Base-by-base conservation (phyloP, 2,797 vertebrate genomes). In the Heliangelus exortis region DNA sequence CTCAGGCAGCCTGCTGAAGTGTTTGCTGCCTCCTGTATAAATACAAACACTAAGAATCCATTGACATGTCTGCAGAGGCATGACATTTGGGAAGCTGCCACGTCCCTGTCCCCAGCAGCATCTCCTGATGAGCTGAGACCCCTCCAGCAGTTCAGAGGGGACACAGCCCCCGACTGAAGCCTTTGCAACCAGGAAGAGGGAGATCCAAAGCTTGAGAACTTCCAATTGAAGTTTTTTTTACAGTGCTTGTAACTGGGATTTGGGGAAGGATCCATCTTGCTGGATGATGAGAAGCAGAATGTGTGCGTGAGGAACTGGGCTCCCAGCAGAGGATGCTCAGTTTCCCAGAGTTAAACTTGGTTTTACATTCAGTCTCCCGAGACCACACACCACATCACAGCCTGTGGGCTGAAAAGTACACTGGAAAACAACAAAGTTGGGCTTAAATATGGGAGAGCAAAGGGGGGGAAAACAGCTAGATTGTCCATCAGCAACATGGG, bases 331-430 rank as follows among this genome's bases (percentile, higher is more conserved):
- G 87, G 9, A 89, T 4, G 61, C 26, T 65, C 3, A 3, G 50
- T 51, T 89, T 81, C 15, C 75, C n/a, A n/a, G 84, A 75, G 69
- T 58, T 3, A 51, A 45, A 41, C 57, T 83, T 51, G 20, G 50
- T 57, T 88, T 74, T 90, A 96, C 93, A 90, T 96, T 95, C 96
- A 87, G 73, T 91, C 89, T 96, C 88, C 80, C 3, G 7, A 84
- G 73, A 72, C 26, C 87, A 73, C 82, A 75, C 80, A 57, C 15
- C 75, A 68, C 75, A 47, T 34, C 76, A 26, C 20, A 93, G 97
- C 83, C 90, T 58, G 75, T 0, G 13, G 87, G 65, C 91, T 93
- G 76, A 66, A 79, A 79, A 87, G 68, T 18, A 87, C 87, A 86
- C 85, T 36, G 73, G 55, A 66, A 85, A 95, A 71, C 61, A 87